A percentile compares a stretch with the other conserved stretches of the same genome.
Evolutionary conservation across 2,797 vertebrate genomes (phyloP).

Genomic region (Sebastes umbrosus): DNA sequence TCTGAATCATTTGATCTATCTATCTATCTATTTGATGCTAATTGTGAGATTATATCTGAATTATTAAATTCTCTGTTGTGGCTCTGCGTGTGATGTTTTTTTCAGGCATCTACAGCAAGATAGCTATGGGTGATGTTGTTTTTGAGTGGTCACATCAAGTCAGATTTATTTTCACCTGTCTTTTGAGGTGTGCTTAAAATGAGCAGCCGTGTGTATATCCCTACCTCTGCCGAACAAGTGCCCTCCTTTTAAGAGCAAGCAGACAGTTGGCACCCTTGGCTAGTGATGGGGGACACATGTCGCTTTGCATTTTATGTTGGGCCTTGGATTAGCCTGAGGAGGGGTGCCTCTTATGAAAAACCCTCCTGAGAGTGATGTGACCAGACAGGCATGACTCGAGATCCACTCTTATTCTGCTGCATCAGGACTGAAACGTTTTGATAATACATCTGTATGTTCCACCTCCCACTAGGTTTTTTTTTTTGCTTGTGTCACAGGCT

Average conservation of each 20-base stretch:
- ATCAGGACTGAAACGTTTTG: constrained; percentile 30
- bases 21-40: too few relatives aligned
- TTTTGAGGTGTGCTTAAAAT: constrained; percentile 28
- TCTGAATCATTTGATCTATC: neutral
- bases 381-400: constrained; percentile 61
- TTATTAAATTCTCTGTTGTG: neutral
- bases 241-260: constrained; percentile 42
- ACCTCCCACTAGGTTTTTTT: neutral
- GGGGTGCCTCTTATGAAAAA: constrained; percentile 50
- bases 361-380: constrained; percentile 54
- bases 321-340: constrained; percentile 55
- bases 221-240: constrained; percentile 34
- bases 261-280: constrained; percentile 62
- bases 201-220: constrained; percentile 14
- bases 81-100: neutral
- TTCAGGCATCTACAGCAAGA: neutral
- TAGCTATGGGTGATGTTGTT: neutral
- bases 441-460: constrained; percentile 15
- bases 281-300: constrained; percentile 56
- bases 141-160: neutral
- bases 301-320: constrained; percentile 67
- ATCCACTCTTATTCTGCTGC: constrained; percentile 42
- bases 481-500: neutral
- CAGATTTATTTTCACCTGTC: constrained; percentile 34
- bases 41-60: neutral